Percentiles rank a stretch among this genome's conserved stretches.
phyloP scores from a whole-genome alignment of 2,797 vertebrate genomes.

The Myotis findleyi region DNA sequence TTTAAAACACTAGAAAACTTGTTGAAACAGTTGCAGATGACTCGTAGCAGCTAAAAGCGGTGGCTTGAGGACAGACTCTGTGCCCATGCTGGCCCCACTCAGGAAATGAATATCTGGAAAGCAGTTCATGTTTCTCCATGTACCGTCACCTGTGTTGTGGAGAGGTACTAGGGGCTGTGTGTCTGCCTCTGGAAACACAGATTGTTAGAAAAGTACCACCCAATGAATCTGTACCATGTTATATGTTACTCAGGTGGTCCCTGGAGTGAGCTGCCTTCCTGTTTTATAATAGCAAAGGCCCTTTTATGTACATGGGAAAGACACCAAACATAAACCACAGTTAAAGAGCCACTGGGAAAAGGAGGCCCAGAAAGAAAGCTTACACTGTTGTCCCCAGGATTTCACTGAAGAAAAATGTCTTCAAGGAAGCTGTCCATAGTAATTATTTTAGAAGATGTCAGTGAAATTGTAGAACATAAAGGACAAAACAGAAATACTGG shows the following conservation, averaged over 20 bases:
- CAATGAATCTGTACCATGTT: neutral
- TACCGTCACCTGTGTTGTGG: neutral
- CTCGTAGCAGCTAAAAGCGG: neutral
- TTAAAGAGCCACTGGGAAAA: neutral
- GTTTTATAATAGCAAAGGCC: conserved; percentile 1
- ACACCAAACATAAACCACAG: neutral
- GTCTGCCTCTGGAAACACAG: neutral
- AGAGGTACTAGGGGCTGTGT: neutral
- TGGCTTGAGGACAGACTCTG: neutral
- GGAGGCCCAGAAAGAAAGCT: neutral
- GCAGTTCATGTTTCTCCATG: neutral
- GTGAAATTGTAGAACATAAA: neutral
- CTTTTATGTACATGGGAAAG: neutral
- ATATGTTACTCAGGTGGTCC: neutral
- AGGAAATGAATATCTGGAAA: neutral
- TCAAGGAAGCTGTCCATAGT: neutral
- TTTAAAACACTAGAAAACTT: neutral
- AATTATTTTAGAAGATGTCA: neutral
- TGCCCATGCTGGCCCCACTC: neutral
- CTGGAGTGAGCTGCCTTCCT: neutral
- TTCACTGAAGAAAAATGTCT: conserved; percentile 40
- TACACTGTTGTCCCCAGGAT: neutral
- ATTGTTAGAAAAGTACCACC: neutral
- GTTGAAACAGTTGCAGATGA: neutral
- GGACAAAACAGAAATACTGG: neutral